Percentiles rank a stretch among this genome's conserved stretches.
phyloP scores from a whole-genome alignment of 1,140 invertebrate genomes.

The Lordiphosa collinella region DNA sequence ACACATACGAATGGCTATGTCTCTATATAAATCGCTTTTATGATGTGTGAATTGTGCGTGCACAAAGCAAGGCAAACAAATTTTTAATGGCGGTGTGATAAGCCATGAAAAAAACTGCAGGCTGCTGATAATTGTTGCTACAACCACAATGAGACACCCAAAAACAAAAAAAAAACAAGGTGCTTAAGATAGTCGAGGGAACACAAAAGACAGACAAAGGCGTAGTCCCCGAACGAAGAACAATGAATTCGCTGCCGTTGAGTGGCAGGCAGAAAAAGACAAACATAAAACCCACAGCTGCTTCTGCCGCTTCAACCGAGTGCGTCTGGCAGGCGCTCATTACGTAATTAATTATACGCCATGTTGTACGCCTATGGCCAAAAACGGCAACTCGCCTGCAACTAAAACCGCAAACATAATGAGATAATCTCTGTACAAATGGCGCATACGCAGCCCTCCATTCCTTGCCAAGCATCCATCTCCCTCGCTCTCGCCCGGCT shows the following conservation, averaged over 20 bases:
- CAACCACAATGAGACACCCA: too few species aligned
- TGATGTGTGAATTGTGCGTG: slow-evolving; percentile 38
- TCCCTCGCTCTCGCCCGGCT: slow-evolving; percentile 1
- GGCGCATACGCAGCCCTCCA: slow-evolving; percentile 42
- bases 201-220: slow-evolving; percentile 25
- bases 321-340: slow-evolving; percentile 64
- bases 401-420: slow-evolving; percentile 69
- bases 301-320: slow-evolving; percentile 36
- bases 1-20: slow-evolving; percentile 1
- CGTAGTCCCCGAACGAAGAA: slow-evolving; percentile 12
- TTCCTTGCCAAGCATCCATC: not conserved
- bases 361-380: slow-evolving; percentile 61
- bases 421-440: slow-evolving; percentile 71
- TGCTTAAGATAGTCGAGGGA: slow-evolving; percentile 30
- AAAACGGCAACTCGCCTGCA: slow-evolving; percentile 46
- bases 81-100: slow-evolving; percentile 59
- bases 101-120: slow-evolving; percentile 32
- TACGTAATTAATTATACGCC: slow-evolving; percentile 76
- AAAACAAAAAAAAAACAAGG: slow-evolving; percentile 18
- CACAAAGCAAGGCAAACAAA: slow-evolving; percentile 41
- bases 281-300: slow-evolving; percentile 23
- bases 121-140: slow-evolving; percentile 38
- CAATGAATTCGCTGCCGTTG: slow-evolving; percentile 27
- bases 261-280: slow-evolving; percentile 16
- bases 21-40: not conserved